Evolutionary conservation across 2,888 invertebrate species (phyloP), one percentile per base, ranked within the genome.

Genomic region (Tubiluchus corallicola): DNA sequence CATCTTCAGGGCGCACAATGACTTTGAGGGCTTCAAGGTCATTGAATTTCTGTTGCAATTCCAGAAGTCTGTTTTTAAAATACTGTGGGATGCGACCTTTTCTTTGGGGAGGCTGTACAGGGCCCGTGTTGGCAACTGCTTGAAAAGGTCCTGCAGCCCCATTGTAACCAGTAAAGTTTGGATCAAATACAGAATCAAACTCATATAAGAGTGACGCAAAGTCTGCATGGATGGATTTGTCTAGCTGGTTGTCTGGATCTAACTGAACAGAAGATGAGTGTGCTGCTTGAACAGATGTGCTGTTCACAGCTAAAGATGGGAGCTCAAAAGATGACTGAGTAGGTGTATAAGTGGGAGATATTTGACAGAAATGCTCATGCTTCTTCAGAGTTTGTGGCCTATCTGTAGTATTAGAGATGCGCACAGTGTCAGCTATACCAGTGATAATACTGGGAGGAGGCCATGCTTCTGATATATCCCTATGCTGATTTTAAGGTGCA

Each of bases 121-220:
- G 52, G 20, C 51, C 52, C 53, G 52, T 53, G 41, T 53, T 53
- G 3, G 53, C 47, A 5, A 19, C 37, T 13, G 52, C 51, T 42
- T 54, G 3, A 42, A 52, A 52, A 4, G 47, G 48, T 4, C 50
- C 52, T 3, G 43, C 20, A 3, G 48, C 43, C 3, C 51, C 49
- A 43, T 52, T 53, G 29, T 52, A 54, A 2, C 50, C 50, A 17
- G 21, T 43, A 21, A 46, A 41, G 9, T 41, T 37, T 2, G 49
- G 45, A 21, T 49, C 42, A 43, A 53, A 53, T 2, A 51, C 48
- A 17, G 45, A 20, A 21, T 50, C 51, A 38, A 45, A 49, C 40
- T 47, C 17, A 2, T 40, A 3, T 1, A 49, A 20, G 1, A 48
- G 5, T 2, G 15, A 3, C 1, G 38, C 20, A 38, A 52, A 52